These are phyloP conservation scores for Macrophya annulata DNA, from an alignment of 2,888 invertebrate species.

Conservation along the genomic window DNA sequence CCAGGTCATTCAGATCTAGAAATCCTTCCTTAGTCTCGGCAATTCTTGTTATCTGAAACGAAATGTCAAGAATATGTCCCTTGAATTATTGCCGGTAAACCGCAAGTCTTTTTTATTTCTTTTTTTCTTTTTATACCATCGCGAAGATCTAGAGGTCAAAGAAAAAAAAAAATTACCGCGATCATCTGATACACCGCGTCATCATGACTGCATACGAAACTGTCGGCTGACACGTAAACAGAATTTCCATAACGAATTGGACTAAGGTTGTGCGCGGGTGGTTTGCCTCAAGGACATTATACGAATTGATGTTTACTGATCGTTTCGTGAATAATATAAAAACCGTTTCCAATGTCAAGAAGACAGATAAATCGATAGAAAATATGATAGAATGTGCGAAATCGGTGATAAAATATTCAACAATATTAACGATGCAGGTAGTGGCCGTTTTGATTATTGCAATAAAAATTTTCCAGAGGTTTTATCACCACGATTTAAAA, in stretches of 20 bases:
- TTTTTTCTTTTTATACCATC: background rate
- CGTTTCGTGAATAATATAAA: background rate
- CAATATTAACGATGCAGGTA: background rate
- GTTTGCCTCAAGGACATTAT: constrained; percentile 2
- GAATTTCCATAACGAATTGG: constrained; percentile 36
- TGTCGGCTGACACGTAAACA: constrained; percentile 8
- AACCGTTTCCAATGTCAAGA: background rate
- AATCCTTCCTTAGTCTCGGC: constrained; percentile 90
- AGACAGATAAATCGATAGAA: background rate
- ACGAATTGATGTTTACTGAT: constrained; percentile 32
- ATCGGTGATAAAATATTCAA: background rate
- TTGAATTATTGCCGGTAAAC: constrained; percentile 3
- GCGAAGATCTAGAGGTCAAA: background rate
- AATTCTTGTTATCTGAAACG: constrained; percentile 88
- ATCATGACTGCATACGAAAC: constrained; percentile 15
- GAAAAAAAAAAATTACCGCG: background rate
- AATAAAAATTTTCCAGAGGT: background rate
- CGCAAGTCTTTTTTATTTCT: background rate
- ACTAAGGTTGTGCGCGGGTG: constrained; percentile 42
- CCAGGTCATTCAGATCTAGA: constrained; percentile 89
- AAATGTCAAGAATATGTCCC: constrained; percentile 62
- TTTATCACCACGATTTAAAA: background rate
- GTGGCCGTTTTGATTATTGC: background rate
- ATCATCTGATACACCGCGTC: constrained; percentile 7
- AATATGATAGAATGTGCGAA: background rate